These are phyloP conservation scores for Drosophila neonasuta DNA, from an alignment of 2,888 invertebrate genomes.

Conservation along the genomic window DNA sequence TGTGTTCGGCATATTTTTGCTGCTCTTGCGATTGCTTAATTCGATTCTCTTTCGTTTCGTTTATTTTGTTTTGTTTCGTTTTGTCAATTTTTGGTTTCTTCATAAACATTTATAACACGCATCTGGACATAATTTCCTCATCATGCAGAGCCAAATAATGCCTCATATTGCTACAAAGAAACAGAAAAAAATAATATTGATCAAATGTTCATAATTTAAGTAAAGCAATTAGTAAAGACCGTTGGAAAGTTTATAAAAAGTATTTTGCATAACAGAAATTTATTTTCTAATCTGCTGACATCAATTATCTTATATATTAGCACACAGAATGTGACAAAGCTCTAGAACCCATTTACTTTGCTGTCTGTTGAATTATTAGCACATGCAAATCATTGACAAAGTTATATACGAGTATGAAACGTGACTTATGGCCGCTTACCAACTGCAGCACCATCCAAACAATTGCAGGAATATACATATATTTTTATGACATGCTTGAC, in stretches of 20 bases:
- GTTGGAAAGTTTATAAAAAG: not conserved
- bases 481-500: conserved; percentile 35
- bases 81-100: conserved; percentile 39
- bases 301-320: conserved; percentile 51
- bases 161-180: conserved; percentile 48
- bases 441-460: conserved; percentile 34
- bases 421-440: conserved; percentile 60
- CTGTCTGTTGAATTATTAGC: conserved; percentile 19
- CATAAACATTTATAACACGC: conserved; percentile 62
- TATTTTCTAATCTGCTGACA: conserved; percentile 29
- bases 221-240: too few relatives aligned
- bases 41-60: conserved; percentile 31
- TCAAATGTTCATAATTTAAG: conserved; percentile 29
- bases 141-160: conserved; percentile 41
- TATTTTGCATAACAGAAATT: conserved; percentile 28
- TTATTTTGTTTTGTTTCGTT: conserved; percentile 3
- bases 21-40: conserved; percentile 40
- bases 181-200: conserved; percentile 28
- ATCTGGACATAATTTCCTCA: conserved; percentile 67
- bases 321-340: conserved; percentile 20
- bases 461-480: conserved; percentile 24
- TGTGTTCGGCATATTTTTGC: conserved; percentile 47
- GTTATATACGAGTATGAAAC: conserved; percentile 50
- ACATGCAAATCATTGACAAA: conserved; percentile 48
- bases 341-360: conserved; percentile 14